Conservation (phyloP, 2,888 invertebrate genomes). For the Lymantria dispar region DNA sequence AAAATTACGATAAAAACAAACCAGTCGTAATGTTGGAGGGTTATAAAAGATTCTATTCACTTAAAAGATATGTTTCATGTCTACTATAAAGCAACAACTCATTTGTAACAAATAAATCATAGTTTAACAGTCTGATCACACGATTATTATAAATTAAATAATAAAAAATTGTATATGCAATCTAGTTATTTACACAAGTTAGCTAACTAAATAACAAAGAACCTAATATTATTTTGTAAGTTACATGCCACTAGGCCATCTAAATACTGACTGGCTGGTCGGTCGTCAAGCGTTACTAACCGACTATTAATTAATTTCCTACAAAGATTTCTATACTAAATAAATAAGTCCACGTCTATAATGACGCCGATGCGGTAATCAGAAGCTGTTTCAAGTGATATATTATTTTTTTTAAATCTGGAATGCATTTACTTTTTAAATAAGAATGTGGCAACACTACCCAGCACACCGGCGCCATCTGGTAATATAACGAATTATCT, state of each 20-base stretch:
- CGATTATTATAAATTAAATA: conserved; percentile 81
- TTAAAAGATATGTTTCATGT: conserved; percentile 75
- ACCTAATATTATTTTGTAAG: conserved; percentile 73
- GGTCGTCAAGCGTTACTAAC: conserved; percentile 46
- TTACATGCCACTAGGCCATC: conserved; percentile 60
- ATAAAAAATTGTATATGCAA: conserved; percentile 70
- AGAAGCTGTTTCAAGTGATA: conserved; percentile 38
- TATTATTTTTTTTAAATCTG: conserved; percentile 45
- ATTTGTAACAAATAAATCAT: conserved; percentile 80
- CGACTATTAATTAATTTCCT: conserved; percentile 38
- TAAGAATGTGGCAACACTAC: conserved; percentile 34
- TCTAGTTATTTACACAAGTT: conserved; percentile 81
- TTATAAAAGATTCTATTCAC: conserved; percentile 52
- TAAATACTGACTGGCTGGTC: conserved; percentile 75
- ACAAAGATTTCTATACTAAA: conserved; percentile 52
- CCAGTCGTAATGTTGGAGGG: conserved; percentile 39
- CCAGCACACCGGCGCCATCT: conserved; percentile 38
- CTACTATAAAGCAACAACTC: conserved; percentile 76
- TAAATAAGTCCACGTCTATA: conserved; percentile 47
- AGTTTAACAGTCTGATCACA: conserved; percentile 81
- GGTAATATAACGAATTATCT: conserved; percentile 22
- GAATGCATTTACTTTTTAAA: conserved; percentile 67
- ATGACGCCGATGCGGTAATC: conserved; percentile 30
- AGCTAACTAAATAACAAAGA: conserved; percentile 82
- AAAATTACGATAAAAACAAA: conserved; percentile 49